phyloP scores from a whole-genome alignment of 2,888 invertebrate genomes.

The Dorcus parallelipipedus region DNA sequence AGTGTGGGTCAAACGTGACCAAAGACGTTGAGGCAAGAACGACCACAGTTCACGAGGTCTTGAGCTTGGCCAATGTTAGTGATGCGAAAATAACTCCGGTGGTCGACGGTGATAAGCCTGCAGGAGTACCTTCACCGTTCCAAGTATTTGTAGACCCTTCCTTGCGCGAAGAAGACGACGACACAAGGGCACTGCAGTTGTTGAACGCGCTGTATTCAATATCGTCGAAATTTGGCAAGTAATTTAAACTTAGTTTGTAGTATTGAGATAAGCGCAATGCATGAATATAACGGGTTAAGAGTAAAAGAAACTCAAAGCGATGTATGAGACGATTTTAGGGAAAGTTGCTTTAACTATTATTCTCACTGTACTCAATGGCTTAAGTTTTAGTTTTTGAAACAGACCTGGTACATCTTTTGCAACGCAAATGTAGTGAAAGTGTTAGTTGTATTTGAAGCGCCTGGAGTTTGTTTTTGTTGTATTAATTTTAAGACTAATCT shows the following conservation, averaged over 20 bases:
- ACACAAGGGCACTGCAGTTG: constrained; percentile 76
- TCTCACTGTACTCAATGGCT: too few species aligned
- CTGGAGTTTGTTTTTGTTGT: too few species aligned
- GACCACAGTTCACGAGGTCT: neutral
- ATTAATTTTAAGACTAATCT: too few species aligned
- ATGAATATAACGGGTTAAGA: too few species aligned
- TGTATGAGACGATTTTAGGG: neutral
- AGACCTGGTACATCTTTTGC: too few species aligned
- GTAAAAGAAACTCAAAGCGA: neutral
- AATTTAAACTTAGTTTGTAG: constrained; percentile 20
- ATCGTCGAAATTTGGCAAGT: constrained; percentile 77
- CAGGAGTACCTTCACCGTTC: constrained; percentile 10
- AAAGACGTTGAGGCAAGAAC: constrained; percentile 8
- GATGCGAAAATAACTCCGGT: neutral
- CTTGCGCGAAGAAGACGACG: constrained; percentile 54
- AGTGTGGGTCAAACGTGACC: constrained; percentile 60
- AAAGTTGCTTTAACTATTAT: too few species aligned
- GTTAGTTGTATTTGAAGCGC: too few species aligned
- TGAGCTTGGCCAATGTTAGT: neutral
- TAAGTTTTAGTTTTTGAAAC: too few species aligned
- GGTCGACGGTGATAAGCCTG: constrained; percentile 4
- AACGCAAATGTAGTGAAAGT: too few species aligned
- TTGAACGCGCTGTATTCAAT: constrained; percentile 80
- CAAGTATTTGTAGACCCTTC: constrained; percentile 29
- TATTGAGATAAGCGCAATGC: too few species aligned